These are phyloP conservation scores for Actias luna DNA, from an alignment of 2,888 invertebrate species.

Conservation along the genomic window DNA sequence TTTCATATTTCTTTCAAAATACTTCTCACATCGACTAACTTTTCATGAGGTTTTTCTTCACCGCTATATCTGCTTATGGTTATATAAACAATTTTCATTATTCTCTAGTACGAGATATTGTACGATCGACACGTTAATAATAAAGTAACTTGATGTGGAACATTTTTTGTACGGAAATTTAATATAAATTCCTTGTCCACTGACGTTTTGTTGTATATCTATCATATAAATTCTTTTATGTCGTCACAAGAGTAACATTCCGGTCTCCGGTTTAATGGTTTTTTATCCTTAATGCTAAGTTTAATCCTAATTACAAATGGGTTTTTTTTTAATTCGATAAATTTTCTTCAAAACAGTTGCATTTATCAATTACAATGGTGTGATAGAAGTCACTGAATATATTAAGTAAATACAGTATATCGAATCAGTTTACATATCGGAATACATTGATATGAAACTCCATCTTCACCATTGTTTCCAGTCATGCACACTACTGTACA, in stretches of 20 bases:
- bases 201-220: slow-evolving; percentile 20
- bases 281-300: too few relatives aligned
- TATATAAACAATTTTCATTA: background rate
- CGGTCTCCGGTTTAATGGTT: background rate
- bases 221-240: background rate
- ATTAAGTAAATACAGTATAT: too few relatives aligned
- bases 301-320: background rate
- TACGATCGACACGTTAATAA: background rate
- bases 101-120: background rate
- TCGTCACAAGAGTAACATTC: slow-evolving; percentile 6
- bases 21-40: too few relatives aligned
- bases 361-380: too few relatives aligned
- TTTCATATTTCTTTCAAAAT: too few relatives aligned
- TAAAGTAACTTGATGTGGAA: background rate
- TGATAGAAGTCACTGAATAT: too few relatives aligned
- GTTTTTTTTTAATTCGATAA: background rate
- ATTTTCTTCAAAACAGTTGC: background rate
- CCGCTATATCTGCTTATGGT: too few relatives aligned
- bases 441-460: too few relatives aligned
- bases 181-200: slow-evolving; percentile 27
- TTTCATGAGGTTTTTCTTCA: too few relatives aligned
- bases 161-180: slow-evolving; percentile 21
- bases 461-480: too few relatives aligned
- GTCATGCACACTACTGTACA: too few relatives aligned
- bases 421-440: too few relatives aligned